phyloP scores from a whole-genome alignment of 2,113 vertebrate species.

The Pseudorasbora parva region DNA sequence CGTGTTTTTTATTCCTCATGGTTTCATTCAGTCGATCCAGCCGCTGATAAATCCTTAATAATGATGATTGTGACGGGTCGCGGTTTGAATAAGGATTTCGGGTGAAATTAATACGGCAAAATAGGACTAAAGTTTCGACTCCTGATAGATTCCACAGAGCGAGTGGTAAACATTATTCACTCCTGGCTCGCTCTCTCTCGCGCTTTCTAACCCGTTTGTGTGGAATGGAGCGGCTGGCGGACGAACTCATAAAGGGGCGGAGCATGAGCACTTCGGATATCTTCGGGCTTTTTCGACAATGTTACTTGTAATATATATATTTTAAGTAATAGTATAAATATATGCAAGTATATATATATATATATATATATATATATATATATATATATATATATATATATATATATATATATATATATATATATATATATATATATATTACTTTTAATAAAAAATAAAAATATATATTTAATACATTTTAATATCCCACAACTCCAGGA shows the following conservation, averaged over 20 bases:
- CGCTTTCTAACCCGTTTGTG: neutral
- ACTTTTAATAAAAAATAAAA: no score
- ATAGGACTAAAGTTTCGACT: slow-evolving; percentile 30
- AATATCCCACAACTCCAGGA: no score
- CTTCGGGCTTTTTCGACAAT: slow-evolving; percentile 38
- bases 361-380: no score
- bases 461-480: no score
- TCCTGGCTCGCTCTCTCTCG: slow-evolving; percentile 9
- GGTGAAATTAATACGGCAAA: neutral
- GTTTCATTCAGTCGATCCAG: slow-evolving; percentile 21
- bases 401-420: no score
- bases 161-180: slow-evolving; percentile 41
- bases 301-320: no score
- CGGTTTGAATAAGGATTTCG: neutral
- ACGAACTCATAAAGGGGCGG: slow-evolving; percentile 41
- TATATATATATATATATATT: no score
- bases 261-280: slow-evolving; percentile 25
- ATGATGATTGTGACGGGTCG: neutral
- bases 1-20: slow-evolving; percentile 28
- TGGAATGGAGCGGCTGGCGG: neutral
- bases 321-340: no score
- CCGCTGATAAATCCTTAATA: neutral
- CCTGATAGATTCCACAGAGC: slow-evolving; percentile 27
- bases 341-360: no score
- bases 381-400: no score